Evolutionary conservation across 2,113 vertebrate genomes (phyloP), one percentile per base, ranked within the genome.

Genomic region (Tylochromis polylepis): DNA sequence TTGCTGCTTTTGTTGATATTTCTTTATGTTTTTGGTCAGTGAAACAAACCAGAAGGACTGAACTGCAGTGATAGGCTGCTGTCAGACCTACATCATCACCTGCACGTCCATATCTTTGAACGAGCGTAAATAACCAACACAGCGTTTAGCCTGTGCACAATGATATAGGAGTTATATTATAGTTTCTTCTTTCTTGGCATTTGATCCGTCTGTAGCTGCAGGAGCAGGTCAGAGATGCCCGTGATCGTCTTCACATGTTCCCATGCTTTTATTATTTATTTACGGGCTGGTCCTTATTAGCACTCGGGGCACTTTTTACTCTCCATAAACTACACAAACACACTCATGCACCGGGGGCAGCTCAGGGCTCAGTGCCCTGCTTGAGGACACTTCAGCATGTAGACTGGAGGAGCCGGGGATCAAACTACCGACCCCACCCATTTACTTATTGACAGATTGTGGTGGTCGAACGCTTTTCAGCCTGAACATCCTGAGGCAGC

Each of bases 171-270:
- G 24, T 75, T 75, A 51, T 29, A 29, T 29, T 29, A 65, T 1
- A 65, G 31, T 36, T 36, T 65, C 31, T 65, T 65, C 38, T 72
- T 27, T 72, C 38, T 72, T 43, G 41, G 8, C 8, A 27, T 43
- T 72, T 0, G n/a, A 70, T 46, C 12, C 38, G 2, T 70, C 3
- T 27, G 22, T 0, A 0, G 67, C 38, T 49, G 15, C 22, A 46
- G 67, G 14, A 70, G 38, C 38, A 46, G 67, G 22, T 43, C 38
- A 46, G 12, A 70, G 36, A 70, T 43, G 36, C 36, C 36, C 4
- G 2, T 36, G 16, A 11, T 34, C 10, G 4, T 2, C 11, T 67
- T 67, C 65, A 16, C 12, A 43, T 46, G 11, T 46, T 6, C 46
- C 16, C 14, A 49, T 43, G 8, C 8, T 24, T 72, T 46, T 72